Evolutionary conservation across 2,888 invertebrate species (phyloP).

Genomic region (Scotopteryx bipunctaria): DNA sequence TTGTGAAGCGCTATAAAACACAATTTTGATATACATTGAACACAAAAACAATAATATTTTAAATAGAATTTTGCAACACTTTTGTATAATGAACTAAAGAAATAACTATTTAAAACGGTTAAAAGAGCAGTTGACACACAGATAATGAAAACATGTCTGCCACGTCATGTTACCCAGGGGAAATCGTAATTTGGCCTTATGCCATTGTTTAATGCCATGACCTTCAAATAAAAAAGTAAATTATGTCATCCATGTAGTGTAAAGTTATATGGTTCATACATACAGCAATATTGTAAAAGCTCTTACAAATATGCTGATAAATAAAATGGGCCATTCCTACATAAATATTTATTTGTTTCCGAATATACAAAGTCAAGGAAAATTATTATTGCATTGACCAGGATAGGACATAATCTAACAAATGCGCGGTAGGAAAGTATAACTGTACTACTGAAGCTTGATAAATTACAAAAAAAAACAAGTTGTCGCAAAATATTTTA

Average conservation of each 20-base stretch:
- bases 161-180: constrained; percentile 16
- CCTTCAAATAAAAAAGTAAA: constrained; percentile 6
- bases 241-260: background rate
- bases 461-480: too few relatives aligned
- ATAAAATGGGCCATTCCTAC: background rate
- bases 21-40: too few relatives aligned
- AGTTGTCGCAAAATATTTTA: too few relatives aligned
- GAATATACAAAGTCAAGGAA: constrained; percentile 9
- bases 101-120: too few relatives aligned
- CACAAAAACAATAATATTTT: too few relatives aligned
- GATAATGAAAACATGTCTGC: constrained; percentile 8
- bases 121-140: background rate
- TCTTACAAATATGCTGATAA: too few relatives aligned
- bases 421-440: background rate
- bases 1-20: too few relatives aligned
- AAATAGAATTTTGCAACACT: too few relatives aligned
- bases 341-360: constrained; percentile 8
- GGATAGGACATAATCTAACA: background rate
- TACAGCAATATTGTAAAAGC: too few relatives aligned
- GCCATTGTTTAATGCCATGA: constrained; percentile 44
- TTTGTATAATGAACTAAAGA: too few relatives aligned
- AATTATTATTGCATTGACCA: background rate
- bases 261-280: too few relatives aligned
- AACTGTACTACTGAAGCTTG: too few relatives aligned
- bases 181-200: constrained; percentile 27